Evolutionary conservation across 1,140 invertebrate genomes (phyloP).

Genomic region (Melipona quadrifasciata): DNA sequence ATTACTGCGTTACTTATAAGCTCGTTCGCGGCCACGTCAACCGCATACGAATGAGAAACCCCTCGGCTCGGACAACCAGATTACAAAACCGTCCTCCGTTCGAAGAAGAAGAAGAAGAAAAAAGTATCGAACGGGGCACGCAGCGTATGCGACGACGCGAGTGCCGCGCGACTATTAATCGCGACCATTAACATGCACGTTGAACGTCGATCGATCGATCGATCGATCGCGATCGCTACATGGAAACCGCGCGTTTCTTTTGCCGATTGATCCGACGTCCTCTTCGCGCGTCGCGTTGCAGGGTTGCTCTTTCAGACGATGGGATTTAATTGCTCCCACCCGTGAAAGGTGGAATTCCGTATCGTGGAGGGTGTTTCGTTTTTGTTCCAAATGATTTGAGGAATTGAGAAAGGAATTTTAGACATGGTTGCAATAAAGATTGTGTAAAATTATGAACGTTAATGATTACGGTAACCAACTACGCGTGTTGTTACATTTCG

Average conservation of each 20-base stretch:
- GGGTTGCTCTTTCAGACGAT: not conserved
- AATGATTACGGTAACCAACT: too few relatives aligned
- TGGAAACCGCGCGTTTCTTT: constrained; percentile 67
- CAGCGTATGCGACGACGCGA: constrained; percentile 67
- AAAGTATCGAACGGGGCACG: constrained; percentile 49
- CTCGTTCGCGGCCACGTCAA: constrained; percentile 66
- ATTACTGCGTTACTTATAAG: constrained; percentile 79
- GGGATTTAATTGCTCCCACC: not conserved
- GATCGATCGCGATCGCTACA: constrained; percentile 56
- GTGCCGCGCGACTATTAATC: constrained; percentile 67
- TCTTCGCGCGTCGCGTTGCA: not conserved
- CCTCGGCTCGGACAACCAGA: constrained; percentile 28
- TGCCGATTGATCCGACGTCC: constrained; percentile 11
- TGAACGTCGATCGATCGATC: constrained; percentile 77
- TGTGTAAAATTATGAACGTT: too few relatives aligned
- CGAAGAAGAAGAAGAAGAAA: constrained; percentile 55
- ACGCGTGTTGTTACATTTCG: too few relatives aligned
- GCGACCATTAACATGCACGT: constrained; percentile 74
- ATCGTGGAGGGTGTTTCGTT: too few relatives aligned
- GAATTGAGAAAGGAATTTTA: too few relatives aligned
- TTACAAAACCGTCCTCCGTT: constrained; percentile 68
- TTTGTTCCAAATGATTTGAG: too few relatives aligned
- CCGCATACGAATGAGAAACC: constrained; percentile 74
- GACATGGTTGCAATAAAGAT: too few relatives aligned
- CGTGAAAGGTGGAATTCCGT: not conserved